Percentiles rank a stretch among this genome's conserved stretches.
Conservation (phyloP, 2,888 invertebrate species). For the Dynastes tityus region DNA sequence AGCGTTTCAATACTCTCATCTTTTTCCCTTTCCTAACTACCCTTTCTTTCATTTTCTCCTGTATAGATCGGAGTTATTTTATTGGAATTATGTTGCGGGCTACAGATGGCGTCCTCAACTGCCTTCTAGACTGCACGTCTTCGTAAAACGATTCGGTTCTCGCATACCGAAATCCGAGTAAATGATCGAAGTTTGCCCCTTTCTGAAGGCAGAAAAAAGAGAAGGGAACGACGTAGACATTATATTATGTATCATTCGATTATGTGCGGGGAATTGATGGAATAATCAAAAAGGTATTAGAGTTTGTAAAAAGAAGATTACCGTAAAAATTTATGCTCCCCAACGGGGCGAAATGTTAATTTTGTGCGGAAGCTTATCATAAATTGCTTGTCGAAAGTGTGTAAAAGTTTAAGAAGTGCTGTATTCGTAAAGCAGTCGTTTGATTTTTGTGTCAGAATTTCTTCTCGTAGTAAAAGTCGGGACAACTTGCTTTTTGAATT, state of each 20-base stretch:
- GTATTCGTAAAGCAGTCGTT: too few relatives aligned
- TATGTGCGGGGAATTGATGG: constrained; percentile 30
- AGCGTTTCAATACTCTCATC: not conserved
- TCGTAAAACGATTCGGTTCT: constrained; percentile 27
- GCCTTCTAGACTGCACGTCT: constrained; percentile 19
- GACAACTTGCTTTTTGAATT: too few relatives aligned
- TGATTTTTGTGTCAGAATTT: too few relatives aligned
- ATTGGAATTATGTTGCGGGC: constrained; percentile 36
- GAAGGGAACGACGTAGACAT: constrained; percentile 8
- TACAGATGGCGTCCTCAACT: constrained; percentile 29
- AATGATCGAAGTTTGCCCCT: constrained; percentile 25
- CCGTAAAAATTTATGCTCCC: constrained; percentile 6
- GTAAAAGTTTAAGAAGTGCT: too few relatives aligned
- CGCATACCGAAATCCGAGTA: constrained; percentile 24
- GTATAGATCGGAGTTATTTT: constrained; percentile 19
- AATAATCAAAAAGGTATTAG: constrained; percentile 37
- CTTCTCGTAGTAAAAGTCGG: too few relatives aligned
- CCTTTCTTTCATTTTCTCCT: not conserved
- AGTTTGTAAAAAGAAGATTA: constrained; percentile 28
- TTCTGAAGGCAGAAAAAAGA: not conserved
- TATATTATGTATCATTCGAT: constrained; percentile 31
- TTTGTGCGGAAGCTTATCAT: too few relatives aligned
- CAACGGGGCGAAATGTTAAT: not conserved
- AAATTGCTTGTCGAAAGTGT: too few relatives aligned
- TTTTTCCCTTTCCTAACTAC: not conserved